Base-by-base conservation (phyloP, 2,797 vertebrate species). In the Emydoidea blandingii region DNA sequence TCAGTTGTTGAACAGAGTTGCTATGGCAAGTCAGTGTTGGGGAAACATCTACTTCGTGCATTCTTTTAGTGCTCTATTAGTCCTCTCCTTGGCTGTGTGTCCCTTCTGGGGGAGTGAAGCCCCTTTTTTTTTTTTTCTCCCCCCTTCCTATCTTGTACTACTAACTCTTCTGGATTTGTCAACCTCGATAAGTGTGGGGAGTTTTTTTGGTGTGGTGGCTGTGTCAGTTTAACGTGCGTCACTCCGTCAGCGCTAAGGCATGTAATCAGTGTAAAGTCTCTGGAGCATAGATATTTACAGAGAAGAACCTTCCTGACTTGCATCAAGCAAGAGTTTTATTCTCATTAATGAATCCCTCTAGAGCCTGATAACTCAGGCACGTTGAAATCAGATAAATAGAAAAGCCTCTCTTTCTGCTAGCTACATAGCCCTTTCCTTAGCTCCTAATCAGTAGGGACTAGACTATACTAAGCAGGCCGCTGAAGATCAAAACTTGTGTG, bases 341-440 rank as follows among this genome's bases (percentile, higher is more conserved):
- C 95, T 96, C 89, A 84, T 97, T 97, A 96, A 96, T 94, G 82
- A 96, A 96, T 97, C 96, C 87, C 96, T 97, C 96, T 96, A 65
- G 97, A 96, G 94, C 85, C 94, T 94, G 95, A 94, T 97, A 96
- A 93, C 85, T 96, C 95, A 65, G 85, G 91, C 91, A 87, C 92
- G 85, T 82, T 95, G 87, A 95, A 96, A 97, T 97, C 93, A 85
- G 96, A 97, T 97, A 97, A 97, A 96, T 96, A 97, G 83, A 95
- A 68, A 96, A 89, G 59, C 87, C 81, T 94, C 74, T 94, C 81
- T 96, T 79, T 88, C 90, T 96, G 76, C 79, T 91, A 97, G 95
- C 92, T 95, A 14, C 88, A 79, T 95, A 97, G 97, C 93, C 88
- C 78, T 94, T 96, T 89, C 91, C 87, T 97, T 96, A 97, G 93